These are phyloP conservation scores for Conomelus anceps DNA, from an alignment of 2,888 invertebrate species.

Conservation along the genomic window DNA sequence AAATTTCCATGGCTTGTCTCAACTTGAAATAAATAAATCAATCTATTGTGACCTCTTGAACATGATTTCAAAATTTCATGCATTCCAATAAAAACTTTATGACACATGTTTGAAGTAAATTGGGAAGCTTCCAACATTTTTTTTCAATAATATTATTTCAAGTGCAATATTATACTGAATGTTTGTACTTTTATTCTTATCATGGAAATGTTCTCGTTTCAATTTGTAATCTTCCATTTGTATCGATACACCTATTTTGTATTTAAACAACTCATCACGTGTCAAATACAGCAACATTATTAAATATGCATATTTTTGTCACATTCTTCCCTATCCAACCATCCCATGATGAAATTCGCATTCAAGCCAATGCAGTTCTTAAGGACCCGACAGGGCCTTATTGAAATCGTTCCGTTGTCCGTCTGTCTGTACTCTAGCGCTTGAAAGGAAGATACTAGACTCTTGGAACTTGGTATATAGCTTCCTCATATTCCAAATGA, in stretches of 20 bases:
- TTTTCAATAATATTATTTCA: neutral
- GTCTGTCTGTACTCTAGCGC: too few species aligned
- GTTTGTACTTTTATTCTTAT: neutral
- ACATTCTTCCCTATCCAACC: neutral
- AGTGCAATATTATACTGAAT: neutral
- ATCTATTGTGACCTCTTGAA: too few species aligned
- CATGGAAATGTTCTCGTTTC: neutral
- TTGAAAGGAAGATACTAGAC: too few species aligned
- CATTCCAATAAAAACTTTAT: neutral
- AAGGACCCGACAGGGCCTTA: too few species aligned
- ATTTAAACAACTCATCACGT: neutral
- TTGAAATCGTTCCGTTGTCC: too few species aligned
- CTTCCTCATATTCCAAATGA: too few species aligned
- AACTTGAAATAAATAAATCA: neutral
- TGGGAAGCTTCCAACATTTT: neutral
- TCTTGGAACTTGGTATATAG: too few species aligned
- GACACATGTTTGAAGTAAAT: neutral
- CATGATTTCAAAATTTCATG: neutral
- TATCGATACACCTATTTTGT: neutral
- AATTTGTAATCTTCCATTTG: neutral
- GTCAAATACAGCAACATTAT: neutral
- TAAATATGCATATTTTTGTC: neutral
- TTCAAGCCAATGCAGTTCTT: too few species aligned
- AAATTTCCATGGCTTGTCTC: neutral
- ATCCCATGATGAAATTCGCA: too few species aligned